Base-by-base conservation (phyloP, 2,888 invertebrate genomes). In the Chrysina gloriosa region DNA sequence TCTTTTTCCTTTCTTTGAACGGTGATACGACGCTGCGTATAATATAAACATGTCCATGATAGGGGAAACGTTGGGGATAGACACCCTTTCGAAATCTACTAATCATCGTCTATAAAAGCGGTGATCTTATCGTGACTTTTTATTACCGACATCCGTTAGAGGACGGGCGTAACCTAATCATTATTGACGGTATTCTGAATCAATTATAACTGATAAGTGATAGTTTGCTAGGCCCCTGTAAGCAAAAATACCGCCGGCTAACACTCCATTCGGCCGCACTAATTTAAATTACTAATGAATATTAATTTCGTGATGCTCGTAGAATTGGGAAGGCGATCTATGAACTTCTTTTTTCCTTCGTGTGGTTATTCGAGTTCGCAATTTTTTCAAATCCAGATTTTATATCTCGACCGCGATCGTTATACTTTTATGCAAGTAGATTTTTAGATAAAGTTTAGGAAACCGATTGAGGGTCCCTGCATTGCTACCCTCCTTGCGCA, bases 401-500 rank as follows among this genome's bases (percentile, higher is more conserved):
- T 29, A 3, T 21, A 3, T 25, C 25, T 29, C 11, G 52, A 11
- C n/a, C n/a, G 52, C 16, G 29, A n/a, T n/a, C n/a, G n/a, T n/a
- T n/a, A n/a, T 3, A 25, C 16, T 21, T 50, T 21, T 25, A 31
- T 48, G 36, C 52, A 52, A 27, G 16, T n/a, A 23, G 52, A 36
- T 50, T 50, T 52, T 65, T 52, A 52, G 65, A 65, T 65, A 65
- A 65, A 65, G 39, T 65, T 47, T 67, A 52, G 61, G 58, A 45
- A 56, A 63, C 67, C 36, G 77, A 76, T 78, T 77, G 79, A 76
- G 80, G 76, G 77, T 72, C 76, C 70, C 78, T 78, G 76, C 73
- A 75, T 73, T 74, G 76, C 77, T 76, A 78, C 77, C 79, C 79
- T 79, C 75, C 77, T 78, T 77, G 74, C 74, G 75, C 74, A 76